Percentiles rank a stretch among this genome's conserved stretches.
phyloP scores from a whole-genome alignment of 2,888 invertebrate genomes.

The Parnassius mnemosyne region DNA sequence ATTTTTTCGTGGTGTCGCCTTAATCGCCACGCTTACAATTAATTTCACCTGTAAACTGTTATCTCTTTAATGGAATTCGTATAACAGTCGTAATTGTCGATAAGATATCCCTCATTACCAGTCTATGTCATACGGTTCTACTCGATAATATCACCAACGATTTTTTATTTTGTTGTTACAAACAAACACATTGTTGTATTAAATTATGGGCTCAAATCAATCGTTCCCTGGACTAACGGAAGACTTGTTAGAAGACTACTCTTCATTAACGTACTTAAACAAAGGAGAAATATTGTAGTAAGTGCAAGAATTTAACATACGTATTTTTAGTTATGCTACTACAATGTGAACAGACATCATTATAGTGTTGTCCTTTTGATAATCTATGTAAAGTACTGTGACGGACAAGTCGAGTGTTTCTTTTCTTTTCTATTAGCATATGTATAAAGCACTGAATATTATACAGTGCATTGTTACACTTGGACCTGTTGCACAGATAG shows the following conservation, averaged over 20 bases:
- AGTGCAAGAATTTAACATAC: conserved; percentile 45
- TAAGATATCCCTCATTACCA: conserved; percentile 26
- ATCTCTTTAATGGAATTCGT: conserved; percentile 24
- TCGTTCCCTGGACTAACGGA: conserved; percentile 75
- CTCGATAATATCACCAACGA: not conserved
- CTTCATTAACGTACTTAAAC: conserved; percentile 80
- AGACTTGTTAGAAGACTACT: conserved; percentile 81
- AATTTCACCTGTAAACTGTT: not conserved
- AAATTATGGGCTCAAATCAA: conserved; percentile 67
- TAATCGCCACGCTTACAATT: too few relatives aligned
- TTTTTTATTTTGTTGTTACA: not conserved
- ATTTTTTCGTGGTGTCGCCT: too few relatives aligned
- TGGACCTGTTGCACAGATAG: too few relatives aligned
- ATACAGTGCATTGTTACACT: too few relatives aligned
- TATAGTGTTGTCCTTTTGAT: too few relatives aligned
- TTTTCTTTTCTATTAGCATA: too few relatives aligned
- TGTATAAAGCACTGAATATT: too few relatives aligned
- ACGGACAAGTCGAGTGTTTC: too few relatives aligned
- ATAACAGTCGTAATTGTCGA: conserved; percentile 26
- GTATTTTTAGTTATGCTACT: too few relatives aligned
- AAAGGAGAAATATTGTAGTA: conserved; percentile 83
- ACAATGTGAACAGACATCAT: too few relatives aligned
- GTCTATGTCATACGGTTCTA: conserved; percentile 8
- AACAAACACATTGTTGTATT: conserved; percentile 36
- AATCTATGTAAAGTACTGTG: too few relatives aligned